These are phyloP conservation scores for Pseudococcus jackbeardsleyi DNA, from an alignment of 2,888 invertebrate species.

Conservation along the genomic window DNA sequence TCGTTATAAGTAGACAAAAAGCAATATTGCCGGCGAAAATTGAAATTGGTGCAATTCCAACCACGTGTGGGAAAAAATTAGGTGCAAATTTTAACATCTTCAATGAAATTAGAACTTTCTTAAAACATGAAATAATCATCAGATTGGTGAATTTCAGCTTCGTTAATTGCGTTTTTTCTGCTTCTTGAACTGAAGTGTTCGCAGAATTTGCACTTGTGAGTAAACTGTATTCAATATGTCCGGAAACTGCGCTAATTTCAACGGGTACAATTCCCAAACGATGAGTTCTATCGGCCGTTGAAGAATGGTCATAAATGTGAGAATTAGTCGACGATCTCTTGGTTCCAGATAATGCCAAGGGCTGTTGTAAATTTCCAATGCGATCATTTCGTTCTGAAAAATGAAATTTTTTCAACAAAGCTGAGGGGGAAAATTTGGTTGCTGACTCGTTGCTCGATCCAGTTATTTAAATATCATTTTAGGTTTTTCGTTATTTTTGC, in stretches of 20 bases:
- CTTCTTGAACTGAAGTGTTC: neutral
- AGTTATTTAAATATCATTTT: too few species aligned
- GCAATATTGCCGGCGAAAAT: too few species aligned
- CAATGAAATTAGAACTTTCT: neutral
- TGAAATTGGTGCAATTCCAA: too few species aligned
- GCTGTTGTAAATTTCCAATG: neutral
- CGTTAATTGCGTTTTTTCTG: neutral
- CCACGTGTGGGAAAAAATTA: too few species aligned
- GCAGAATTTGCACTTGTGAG: neutral
- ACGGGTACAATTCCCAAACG: neutral
- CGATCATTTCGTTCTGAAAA: neutral
- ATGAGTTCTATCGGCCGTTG: neutral
- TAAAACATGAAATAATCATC: neutral
- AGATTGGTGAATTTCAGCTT: neutral
- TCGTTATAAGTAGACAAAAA: too few species aligned
- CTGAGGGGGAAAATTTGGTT: neutral
- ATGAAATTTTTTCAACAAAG: neutral
- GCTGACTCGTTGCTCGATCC: too few species aligned
- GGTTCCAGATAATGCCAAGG: neutral
- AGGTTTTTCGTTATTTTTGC: too few species aligned
- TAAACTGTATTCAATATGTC: neutral
- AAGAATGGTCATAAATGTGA: neutral
- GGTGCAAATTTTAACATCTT: too few species aligned
- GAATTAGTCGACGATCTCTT: neutral
- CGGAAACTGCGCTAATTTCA: neutral